Conservation (phyloP, 2,113 vertebrate genomes). For the Melanocharis versteri region DNA sequence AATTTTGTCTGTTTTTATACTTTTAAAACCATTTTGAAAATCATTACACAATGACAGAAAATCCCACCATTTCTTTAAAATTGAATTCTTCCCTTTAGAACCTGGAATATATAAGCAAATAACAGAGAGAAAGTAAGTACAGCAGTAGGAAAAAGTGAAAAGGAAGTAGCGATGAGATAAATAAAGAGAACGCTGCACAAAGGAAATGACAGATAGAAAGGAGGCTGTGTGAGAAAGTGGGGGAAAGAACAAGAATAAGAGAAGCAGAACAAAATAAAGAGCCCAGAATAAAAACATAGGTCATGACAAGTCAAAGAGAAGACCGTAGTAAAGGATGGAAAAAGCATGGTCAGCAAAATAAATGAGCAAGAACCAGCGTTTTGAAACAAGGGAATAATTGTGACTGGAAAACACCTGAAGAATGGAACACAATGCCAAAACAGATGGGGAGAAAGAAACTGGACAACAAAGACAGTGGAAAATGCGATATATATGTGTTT, state of each 20-base stretch:
- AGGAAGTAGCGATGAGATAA: neutral
- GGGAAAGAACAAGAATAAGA: neutral
- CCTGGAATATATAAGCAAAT: neutral
- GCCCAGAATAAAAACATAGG: neutral
- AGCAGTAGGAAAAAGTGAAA: neutral
- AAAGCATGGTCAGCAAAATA: neutral
- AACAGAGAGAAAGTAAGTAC: neutral
- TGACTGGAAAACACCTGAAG: slow-evolving; percentile 13
- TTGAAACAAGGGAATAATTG: slow-evolving; percentile 7
- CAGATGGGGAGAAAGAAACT: neutral
- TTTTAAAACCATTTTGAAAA: neutral
- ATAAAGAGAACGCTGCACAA: neutral
- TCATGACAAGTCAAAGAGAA: neutral
- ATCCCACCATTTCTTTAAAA: neutral
- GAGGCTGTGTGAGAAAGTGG: neutral
- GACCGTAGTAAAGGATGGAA: neutral
- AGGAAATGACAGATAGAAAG: neutral
- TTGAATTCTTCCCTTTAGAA: neutral
- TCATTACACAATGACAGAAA: neutral
- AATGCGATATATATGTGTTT: neutral
- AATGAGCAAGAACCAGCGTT: neutral
- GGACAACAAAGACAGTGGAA: neutral
- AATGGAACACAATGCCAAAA: neutral
- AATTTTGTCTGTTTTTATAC: neutral
- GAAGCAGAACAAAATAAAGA: neutral